Evolutionary conservation across 2,797 vertebrate genomes (phyloP), one percentile per base, ranked within the genome.

Genomic region (Eleutherodactylus coqui): DNA sequence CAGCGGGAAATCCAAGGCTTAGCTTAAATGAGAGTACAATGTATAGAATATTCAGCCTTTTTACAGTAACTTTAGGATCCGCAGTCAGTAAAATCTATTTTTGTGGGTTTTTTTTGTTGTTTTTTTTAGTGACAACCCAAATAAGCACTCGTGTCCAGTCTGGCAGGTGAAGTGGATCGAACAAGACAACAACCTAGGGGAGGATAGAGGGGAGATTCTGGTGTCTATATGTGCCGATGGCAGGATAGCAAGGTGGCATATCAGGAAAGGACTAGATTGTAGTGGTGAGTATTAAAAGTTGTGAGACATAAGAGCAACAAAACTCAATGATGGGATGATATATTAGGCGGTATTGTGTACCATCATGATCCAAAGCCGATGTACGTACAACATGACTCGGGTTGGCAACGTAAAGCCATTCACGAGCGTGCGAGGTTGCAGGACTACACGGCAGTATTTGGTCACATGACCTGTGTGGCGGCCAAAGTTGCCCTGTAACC

Each of bases 81-180:
- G 32, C 7, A 6, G 6, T 55, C n/a, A 38, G 29, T 27, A 32
- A 29, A 38, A 32, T 60, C 2, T 13, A 19, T 60, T 69, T 19
- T 47, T 34, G 11, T 2, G 62, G n/a, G n/a, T n/a, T n/a, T n/a
- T n/a, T n/a, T n/a, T n/a, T n/a, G n/a, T n/a, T n/a, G n/a, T n/a
- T 86, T 24, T 83, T 34, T 81, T 87, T 85, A 98, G 97, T 38
- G 90, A 95, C 62, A 96, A 94, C 89, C 53, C 86, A 27, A 92
- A 94, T 41, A 96, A 94, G 87, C 97, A 97, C 89, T 86, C 90
- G 60, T 94, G 93, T 76, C 94, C 97, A 0, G 93, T 97, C 58
- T 97, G 96, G 96, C 96, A 98, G 86, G 89, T 99, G 86, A 95
- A 89, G 89, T 99, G 97, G 97, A 92, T 93, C 72, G 91, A 95